Evolutionary conservation across 2,113 vertebrate species (phyloP).

Genomic region (Plotosus lineatus): DNA sequence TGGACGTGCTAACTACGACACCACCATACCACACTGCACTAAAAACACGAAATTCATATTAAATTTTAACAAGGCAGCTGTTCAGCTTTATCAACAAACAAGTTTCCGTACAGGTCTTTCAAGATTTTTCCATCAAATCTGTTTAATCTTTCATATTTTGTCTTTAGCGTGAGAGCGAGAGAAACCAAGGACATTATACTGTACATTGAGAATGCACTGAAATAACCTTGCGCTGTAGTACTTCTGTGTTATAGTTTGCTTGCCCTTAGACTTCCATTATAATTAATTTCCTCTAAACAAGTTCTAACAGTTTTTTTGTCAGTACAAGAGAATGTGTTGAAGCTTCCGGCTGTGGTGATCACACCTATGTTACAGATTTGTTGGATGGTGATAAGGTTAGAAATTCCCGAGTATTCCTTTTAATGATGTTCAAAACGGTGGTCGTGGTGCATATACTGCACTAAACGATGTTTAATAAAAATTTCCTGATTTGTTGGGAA

Average conservation of each 20-base stretch:
- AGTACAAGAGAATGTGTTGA: not conserved
- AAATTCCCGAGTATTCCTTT: not conserved
- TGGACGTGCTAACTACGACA: too few species aligned
- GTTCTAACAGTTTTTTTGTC: constrained; percentile 3
- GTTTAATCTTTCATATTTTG: not conserved
- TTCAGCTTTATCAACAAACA: not conserved
- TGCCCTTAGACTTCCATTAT: not conserved
- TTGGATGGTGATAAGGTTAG: not conserved
- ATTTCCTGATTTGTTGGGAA: not conserved
- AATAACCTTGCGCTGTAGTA: not conserved
- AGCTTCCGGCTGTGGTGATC: not conserved
- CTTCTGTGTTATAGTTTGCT: not conserved
- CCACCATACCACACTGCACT: too few species aligned
- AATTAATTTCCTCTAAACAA: not conserved
- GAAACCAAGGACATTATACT: not conserved
- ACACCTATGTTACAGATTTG: not conserved
- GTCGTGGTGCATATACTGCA: not conserved
- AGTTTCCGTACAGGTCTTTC: not conserved
- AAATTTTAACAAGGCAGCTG: not conserved
- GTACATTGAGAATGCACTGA: not conserved
- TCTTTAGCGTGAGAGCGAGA: not conserved
- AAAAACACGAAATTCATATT: not conserved
- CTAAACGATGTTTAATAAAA: not conserved
- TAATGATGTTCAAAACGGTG: not conserved
- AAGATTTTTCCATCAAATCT: not conserved